Percentiles rank a stretch among this genome's conserved stretches.
phyloP scores from a whole-genome alignment of 1,140 invertebrate species.

The Atta colombica region DNA sequence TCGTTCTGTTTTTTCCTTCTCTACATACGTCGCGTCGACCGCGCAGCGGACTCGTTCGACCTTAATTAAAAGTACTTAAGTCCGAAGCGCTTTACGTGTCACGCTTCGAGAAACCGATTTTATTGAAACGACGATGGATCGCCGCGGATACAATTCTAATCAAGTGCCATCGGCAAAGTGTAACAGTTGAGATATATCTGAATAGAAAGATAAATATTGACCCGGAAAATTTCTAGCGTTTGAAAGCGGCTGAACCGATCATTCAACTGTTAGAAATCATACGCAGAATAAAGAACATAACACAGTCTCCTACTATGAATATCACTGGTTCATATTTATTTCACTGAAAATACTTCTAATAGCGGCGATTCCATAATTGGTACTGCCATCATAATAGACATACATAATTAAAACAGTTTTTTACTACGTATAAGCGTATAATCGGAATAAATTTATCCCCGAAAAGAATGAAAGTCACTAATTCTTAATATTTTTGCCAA shows the following conservation, averaged over 20 bases:
- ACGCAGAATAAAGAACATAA: not conserved
- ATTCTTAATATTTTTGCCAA: not conserved
- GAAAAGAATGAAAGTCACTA: not conserved
- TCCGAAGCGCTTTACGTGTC: not conserved
- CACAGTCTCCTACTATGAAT: not conserved
- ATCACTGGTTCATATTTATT: not conserved
- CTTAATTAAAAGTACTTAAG: conserved; percentile 45
- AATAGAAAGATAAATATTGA: conserved; percentile 27
- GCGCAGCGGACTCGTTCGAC: not conserved
- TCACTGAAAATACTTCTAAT: not conserved
- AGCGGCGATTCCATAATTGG: not conserved
- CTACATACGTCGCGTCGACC: not conserved
- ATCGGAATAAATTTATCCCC: not conserved
- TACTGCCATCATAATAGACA: not conserved
- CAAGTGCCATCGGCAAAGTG: not conserved
- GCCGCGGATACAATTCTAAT: not conserved
- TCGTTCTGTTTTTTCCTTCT: conserved; percentile 27
- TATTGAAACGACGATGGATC: not conserved
- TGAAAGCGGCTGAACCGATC: conserved; percentile 12
- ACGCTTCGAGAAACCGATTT: conserved; percentile 17
- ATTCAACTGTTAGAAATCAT: conserved; percentile 24
- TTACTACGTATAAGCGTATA: not conserved
- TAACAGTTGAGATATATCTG: conserved; percentile 4
- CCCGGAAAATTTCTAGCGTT: conserved; percentile 12
- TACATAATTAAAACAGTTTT: not conserved